These are phyloP conservation scores for Minunthozetes semirufus DNA, from an alignment of 2,888 invertebrate species.

Conservation along the genomic window DNA sequence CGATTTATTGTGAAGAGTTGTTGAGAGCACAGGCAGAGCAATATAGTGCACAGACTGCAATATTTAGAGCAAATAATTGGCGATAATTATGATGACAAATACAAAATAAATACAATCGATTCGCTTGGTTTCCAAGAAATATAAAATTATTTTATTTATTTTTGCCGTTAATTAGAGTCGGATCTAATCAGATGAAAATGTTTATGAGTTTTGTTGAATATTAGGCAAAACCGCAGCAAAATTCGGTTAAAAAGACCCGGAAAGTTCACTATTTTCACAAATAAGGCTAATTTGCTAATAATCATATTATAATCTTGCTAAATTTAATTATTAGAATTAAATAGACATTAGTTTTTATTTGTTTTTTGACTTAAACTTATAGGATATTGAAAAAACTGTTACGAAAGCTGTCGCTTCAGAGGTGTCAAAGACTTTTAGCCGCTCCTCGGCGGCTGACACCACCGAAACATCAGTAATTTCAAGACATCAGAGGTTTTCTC, in stretches of 20 bases:
- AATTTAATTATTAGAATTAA: background rate
- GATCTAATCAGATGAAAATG: background rate
- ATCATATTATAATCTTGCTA: background rate
- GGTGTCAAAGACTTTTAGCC: background rate
- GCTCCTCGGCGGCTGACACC: background rate
- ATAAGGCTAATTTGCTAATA: background rate
- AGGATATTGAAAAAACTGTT: background rate
- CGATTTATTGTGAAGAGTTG: background rate
- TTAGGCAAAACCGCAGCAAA: background rate
- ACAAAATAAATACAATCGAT: background rate
- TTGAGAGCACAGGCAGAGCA: background rate
- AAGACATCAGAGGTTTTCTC: background rate
- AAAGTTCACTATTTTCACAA: background rate
- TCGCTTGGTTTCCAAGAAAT: no score
- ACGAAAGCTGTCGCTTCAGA: background rate
- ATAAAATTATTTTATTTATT: background rate
- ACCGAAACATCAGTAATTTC: background rate
- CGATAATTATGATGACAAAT: background rate
- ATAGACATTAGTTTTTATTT: no score
- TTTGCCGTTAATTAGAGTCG: background rate
- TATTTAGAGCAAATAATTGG: constrained; percentile 2
- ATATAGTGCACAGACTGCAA: no score
- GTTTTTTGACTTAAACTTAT: background rate
- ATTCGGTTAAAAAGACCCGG: background rate
- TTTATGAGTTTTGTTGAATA: background rate